Base-by-base conservation (phyloP, 2,797 vertebrate species). In the Pelodytes ibericus region DNA sequence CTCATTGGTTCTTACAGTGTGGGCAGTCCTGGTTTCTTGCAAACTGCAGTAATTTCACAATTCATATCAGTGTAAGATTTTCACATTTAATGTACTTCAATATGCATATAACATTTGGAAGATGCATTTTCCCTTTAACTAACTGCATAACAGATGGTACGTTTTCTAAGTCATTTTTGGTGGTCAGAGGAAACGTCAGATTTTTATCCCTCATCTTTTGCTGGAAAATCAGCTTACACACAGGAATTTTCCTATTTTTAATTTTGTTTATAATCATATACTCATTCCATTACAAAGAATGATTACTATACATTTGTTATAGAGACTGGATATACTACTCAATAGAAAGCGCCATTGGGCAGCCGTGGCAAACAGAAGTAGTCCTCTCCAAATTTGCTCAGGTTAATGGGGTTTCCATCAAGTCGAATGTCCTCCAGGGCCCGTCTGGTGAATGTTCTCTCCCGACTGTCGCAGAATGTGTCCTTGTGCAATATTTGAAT, bases 341-440 rank as follows among this genome's bases (percentile, higher is more conserved):
- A 90, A 71, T 72, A 80, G 66, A 86, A 87, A 71, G 22, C 79
- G 9, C 93, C 94, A 0, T 85, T 88, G 74, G 95, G 94, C 65
- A 95, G 81, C 22, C 92, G 90, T 0, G 92, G 92, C 78, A 96
- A 87, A 82, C 94, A 96, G 83, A 86, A 81, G 67, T 93, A 95
- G 41, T 92, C 87, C 0, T 82, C 57, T 30, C 91, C 82, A 70
- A 90, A 94, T 75, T 86, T 88, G 83, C 92, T 89, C 53, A 94
- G 84, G 82, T 93, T 88, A 85, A 95, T 82, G 25, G 95, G 93
- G 81, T 95, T 95, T 18, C 89, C 89, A 0, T 96, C 94, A 25
- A 96, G 89, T 33, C 92, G 88, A 60, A 95, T 86, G 76, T 96
- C 94, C 82, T 96, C 93, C 60, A 95, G 86, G 0, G 24, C 81